phyloP scores from a whole-genome alignment of 2,113 vertebrate species.

The Hypanus sabinus region DNA sequence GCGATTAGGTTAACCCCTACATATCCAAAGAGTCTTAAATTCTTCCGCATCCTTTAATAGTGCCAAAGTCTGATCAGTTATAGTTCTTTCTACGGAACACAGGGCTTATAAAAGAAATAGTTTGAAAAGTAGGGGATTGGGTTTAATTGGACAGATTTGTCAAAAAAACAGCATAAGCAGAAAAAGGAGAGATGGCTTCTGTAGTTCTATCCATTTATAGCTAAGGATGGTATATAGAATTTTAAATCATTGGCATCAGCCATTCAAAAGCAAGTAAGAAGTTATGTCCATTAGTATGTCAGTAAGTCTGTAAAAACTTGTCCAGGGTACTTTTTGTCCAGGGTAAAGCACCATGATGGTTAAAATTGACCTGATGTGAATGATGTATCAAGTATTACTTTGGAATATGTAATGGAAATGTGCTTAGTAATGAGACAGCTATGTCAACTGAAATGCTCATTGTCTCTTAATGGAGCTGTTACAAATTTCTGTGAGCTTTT shows the following conservation, averaged over 20 bases:
- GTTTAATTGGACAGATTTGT: not conserved
- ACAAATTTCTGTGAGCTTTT: not conserved
- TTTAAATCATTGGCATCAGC: not conserved
- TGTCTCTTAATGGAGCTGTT: not conserved
- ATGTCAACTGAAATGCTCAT: not conserved
- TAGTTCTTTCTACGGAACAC: not conserved
- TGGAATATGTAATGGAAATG: not conserved
- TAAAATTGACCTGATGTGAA: not conserved
- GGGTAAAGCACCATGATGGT: not conserved
- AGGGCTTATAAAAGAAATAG: not conserved
- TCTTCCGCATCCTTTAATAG: too few species aligned
- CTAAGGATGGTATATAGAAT: not conserved
- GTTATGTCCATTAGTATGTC: not conserved
- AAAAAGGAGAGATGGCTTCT: not conserved
- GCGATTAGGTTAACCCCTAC: too few species aligned
- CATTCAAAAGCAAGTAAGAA: not conserved
- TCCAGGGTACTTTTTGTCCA: not conserved
- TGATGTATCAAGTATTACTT: not conserved
- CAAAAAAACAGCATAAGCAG: not conserved
- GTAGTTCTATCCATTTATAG: not conserved
- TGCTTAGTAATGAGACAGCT: not conserved
- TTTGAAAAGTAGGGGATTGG: not conserved
- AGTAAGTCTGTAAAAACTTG: not conserved
- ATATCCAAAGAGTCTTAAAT: too few species aligned
- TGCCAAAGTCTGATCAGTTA: not conserved